Evolutionary conservation across 2,888 invertebrate species (phyloP), one percentile per base, ranked within the genome.

Genomic region (Dicyrtomina minuta): DNA sequence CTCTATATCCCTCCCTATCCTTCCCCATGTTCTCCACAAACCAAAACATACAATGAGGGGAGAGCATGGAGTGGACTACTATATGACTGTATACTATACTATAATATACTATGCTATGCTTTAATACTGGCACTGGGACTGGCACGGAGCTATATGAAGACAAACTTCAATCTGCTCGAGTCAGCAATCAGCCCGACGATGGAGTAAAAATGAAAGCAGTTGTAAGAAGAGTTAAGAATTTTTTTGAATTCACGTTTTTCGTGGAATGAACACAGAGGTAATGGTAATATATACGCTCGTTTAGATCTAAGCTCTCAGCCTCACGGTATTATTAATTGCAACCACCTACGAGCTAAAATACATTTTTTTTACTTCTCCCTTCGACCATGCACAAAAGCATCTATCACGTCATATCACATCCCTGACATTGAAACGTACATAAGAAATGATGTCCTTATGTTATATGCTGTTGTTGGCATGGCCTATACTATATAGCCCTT

Each of bases 201-300:
- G 8, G 26, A 55, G 27, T 55, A 55, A 55, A 44, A 62, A 49
- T 46, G 33, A 61, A 64, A 26, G 51, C 33, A 53, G 20, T 17
- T 20, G 43, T 15, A 33, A 58, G 20, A 58, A 58, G 55, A 58
- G 20, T 20, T 64, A 17, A 51, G 51, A 33, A 33, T 33, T 33
- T 33, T 64, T 46, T 64, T n/a, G 39, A 64, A 51, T 64, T 51
- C 64, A 64, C 64, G 64, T 53, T 64, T 64, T 64, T 61, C 64
- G 64, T 64, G 64, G 64, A 64, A 64, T 51, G 27, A 27, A 51
- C 51, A 51, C 51, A 27, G 51, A 51, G 39, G 39, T 64, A 64
- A 64, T 33, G 33, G 33, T 33, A 33, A 33, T 33, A 33, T 33
- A 33, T 64, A 51, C 39, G 64, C 33, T 64, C 64, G 39, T 64